Evolutionary conservation across 1,140 invertebrate genomes (phyloP), one percentile per base, ranked within the genome.

Genomic region (Drosophila subpulchrella): DNA sequence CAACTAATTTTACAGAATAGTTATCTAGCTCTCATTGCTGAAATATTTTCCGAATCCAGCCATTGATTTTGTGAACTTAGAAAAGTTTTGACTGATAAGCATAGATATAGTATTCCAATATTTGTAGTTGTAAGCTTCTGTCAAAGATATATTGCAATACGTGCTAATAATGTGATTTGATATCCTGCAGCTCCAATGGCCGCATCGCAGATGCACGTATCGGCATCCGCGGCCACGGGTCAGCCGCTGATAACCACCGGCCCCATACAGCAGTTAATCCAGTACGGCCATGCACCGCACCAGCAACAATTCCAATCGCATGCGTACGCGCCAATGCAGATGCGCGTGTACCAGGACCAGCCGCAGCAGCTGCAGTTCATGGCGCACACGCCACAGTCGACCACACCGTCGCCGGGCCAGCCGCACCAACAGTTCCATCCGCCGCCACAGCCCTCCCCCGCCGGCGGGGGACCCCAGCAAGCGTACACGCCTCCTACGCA

Each of bases 231-330:
- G 42, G 96, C 96, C 44, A 97, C 97, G 39, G 97, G 97, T 1
- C 97, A 97, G 89, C 97, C 97, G 6, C 93, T 98, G 54, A 93
- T 97, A 75, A 95, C 96, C 36, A 94, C 96, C 11, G 95, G 95
- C 13, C 96, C 95, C 11, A 94, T 94, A 79, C 94, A 90, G 61
- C 95, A 94, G 88, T 93, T 95, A 82, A 92, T 93, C 58, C 93
- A 93, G 8, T 94, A 95, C 91, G 94, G 94, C 72, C 94, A 95
- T 78, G 94, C 95, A 75, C 94, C 95, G 90, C 93, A 95, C 91
- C 95, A 94, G 79, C 94, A 94, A 91, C 94, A 93, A 78, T 93
- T 93, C 71, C 94, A 93, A 85, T 93, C 93, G 17, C 85, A 93
- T 50, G 91, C 91, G 47, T 93, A 93, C 81, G 93, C 92, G 32